Base-by-base conservation (phyloP, 1,140 invertebrate species). In the Drosophila mayri region DNA sequence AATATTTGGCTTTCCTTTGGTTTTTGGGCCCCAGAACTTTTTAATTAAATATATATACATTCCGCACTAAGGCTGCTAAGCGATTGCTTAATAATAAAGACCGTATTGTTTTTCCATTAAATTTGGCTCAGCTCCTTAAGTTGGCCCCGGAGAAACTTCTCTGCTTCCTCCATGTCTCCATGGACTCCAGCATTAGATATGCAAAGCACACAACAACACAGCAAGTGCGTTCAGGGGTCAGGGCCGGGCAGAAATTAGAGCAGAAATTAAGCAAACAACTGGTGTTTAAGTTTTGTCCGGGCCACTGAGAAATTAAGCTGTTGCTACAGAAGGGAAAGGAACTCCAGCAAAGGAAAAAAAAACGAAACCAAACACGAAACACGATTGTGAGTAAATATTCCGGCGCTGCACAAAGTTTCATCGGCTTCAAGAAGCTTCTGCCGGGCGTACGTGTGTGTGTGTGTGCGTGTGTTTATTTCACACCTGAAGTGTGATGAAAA, bases 401-500 rank as follows among this genome's bases (percentile, higher is more conserved):
- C 22, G 44, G 18, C 16, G 22, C 54, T 60, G 55, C 22, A 73
- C 54, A 58, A 60, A 59, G 35, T 60, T 72, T 50, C 67, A 60
- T 72, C 37, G 38, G 52, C 46, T 50, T 16, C 30, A 60, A 74
- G 35, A 37, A 54, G 46, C 58, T 25, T 47, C 46, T 22, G n/a
- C 28, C 60, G 37, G n/a, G 40, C 46, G 47, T 38, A 74, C 35
- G 79, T 82, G 64, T 73, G 28, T 28, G 25, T 49, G 50, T 30
- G 25, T 49, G 50, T 32, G 72, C 32, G 79, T 81, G 65, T 77
- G 74, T 82, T 87, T 80, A 80, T 80, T 87, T 87, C 72, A 87
- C 84, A 87, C 84, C 84, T 87, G 80, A 84, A 87, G 84, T 82
- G 84, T 87, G 84, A 79, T 84, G 73, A 88, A 76, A 87, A 88